These are phyloP conservation scores for Gorsachius magnificus DNA, from an alignment of 2,797 vertebrate species.

Conservation along the genomic window DNA sequence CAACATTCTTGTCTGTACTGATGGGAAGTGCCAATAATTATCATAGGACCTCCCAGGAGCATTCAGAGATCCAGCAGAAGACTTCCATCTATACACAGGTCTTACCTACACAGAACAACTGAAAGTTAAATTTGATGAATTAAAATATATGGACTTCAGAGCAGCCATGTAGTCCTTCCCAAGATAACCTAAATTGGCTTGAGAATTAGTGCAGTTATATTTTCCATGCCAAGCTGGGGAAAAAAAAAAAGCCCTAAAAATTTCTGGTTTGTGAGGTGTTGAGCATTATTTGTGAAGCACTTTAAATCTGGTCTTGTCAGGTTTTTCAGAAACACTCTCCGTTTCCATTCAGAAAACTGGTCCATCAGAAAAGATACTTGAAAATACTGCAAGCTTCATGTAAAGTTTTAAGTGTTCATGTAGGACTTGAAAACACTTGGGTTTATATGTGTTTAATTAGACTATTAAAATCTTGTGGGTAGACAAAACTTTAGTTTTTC, in stretches of 20 bases:
- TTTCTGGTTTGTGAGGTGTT: not conserved
- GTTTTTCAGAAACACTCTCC: not conserved
- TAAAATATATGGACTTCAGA: not conserved
- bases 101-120: not conserved
- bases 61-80: not conserved
- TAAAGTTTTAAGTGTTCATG: not conserved
- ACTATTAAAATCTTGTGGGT: not conserved
- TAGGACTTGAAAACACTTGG: not conserved
- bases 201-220: not conserved
- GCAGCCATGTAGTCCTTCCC: not conserved
- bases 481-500: not conserved
- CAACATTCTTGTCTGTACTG: not conserved
- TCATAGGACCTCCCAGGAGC: not conserved
- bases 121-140: not conserved
- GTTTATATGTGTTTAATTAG: not conserved
- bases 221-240: rapidly evolving
- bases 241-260: not conserved
- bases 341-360: not conserved
- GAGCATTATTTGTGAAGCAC: not conserved
- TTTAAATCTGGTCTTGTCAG: not conserved
- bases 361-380: not conserved
- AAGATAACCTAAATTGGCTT: not conserved
- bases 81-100: not conserved
- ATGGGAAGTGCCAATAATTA: not conserved
- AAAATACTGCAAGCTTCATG: not conserved